Base-by-base conservation (phyloP, 2,888 invertebrate genomes). In the Amaurobius ferox region DNA sequence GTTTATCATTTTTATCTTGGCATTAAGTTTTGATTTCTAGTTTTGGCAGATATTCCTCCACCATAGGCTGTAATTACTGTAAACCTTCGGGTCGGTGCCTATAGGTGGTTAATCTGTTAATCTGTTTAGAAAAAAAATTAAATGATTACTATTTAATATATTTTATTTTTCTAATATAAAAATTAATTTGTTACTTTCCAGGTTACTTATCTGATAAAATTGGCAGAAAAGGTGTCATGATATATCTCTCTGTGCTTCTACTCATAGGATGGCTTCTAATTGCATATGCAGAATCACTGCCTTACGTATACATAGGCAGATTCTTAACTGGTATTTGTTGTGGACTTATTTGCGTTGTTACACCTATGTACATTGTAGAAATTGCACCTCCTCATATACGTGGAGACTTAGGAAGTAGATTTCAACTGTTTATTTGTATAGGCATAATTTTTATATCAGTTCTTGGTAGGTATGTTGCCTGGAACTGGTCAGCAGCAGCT, bases 211-310 rank as follows among this genome's bases (percentile, higher is more conserved):
- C 87, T 40, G 81, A 87, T 29, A 72, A 32, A 70, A 76, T 68
- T 19, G 87, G 87, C 0, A 77, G 87, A 55, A 83, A 79, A 76
- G 76, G 80, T 26, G 79, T 76, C 0, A 55, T 87, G 67, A 48
- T 85, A 28, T 40, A 67, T 23, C 62, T 48, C 9, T 89, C 90
- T 3, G 13, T 91, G 3, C 90, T 91, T 0, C 91, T 91, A 80
- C 44, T 90, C 2, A 16, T 90, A 16, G 92, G 92, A 5, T 91
- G 91, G 90, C 32, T 90, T 1, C 78, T 89, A 13, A 90, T 92
- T 35, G 83, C 88, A 13, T 88, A 76, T 78, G 88, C 89, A 28
- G 13, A 64, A 13, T 71, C 35, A n/a, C 70, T 88, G n/a, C 26
- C 78, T 13, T 29, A 79, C 32, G 30, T 89, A 9, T 87, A 88